Evolutionary conservation across 2,888 invertebrate species (phyloP).

Genomic region (Drosophila leonis): DNA sequence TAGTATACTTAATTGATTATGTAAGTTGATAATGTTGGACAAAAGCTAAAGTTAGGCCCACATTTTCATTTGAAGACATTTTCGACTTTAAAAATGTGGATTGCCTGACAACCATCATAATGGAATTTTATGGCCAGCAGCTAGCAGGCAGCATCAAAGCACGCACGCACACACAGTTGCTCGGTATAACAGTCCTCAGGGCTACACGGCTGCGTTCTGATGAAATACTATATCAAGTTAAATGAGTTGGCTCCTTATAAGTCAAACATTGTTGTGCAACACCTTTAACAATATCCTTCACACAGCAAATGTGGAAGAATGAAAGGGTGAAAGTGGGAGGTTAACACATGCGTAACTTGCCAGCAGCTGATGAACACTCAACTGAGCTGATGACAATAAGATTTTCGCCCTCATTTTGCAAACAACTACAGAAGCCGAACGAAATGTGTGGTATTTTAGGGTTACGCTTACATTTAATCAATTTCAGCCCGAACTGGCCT

Average conservation of each 20-base stretch:
- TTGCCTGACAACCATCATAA: slow-evolving; percentile 13
- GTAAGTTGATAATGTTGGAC: slow-evolving; percentile 18
- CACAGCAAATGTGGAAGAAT: background rate
- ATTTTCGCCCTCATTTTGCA: slow-evolving; percentile 15
- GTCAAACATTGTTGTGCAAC: slow-evolving; percentile 9
- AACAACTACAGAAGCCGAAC: slow-evolving; percentile 2
- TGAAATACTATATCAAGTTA: slow-evolving; percentile 33
- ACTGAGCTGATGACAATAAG: slow-evolving; percentile 37
- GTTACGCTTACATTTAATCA: slow-evolving; percentile 35
- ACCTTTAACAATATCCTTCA: background rate
- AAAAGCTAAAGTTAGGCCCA: background rate
- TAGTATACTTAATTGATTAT: slow-evolving; percentile 28
- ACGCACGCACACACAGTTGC: background rate
- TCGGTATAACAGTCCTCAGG: slow-evolving; percentile 5
- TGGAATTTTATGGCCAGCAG: slow-evolving; percentile 35
- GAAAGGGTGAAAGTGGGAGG: slow-evolving; percentile 2
- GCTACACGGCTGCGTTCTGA: slow-evolving; percentile 33
- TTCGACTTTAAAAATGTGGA: background rate
- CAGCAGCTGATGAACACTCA: slow-evolving; percentile 9
- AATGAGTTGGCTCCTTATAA: slow-evolving; percentile 24
- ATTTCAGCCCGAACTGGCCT: slow-evolving; percentile 3
- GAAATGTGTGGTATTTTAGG: slow-evolving; percentile 24
- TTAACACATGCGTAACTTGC: slow-evolving; percentile 10
- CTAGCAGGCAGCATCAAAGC: slow-evolving; percentile 9
- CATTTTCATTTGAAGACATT: slow-evolving; percentile 8